These are phyloP conservation scores for Salminus brasiliensis DNA, from an alignment of 2,113 vertebrate species.

Conservation along the genomic window DNA sequence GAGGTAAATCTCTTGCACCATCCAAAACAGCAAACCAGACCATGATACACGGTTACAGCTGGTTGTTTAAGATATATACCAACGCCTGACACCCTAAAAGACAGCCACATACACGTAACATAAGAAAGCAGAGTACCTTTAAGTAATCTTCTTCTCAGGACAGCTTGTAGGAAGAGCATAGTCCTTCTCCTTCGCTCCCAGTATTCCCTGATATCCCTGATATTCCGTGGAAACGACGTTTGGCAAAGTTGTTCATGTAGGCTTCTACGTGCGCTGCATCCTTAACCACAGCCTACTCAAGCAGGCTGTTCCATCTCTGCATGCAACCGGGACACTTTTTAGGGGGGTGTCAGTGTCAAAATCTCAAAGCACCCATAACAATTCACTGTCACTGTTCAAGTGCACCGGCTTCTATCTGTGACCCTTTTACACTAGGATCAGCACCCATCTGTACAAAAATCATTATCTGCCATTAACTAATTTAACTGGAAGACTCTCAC, in stretches of 20 bases:
- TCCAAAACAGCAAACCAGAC: too few species aligned
- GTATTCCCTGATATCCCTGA: conserved; percentile 23
- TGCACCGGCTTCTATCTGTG: background rate
- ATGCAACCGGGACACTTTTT: conserved; percentile 24
- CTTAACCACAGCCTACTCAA: background rate
- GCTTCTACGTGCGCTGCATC: conserved; percentile 21
- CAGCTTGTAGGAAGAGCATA: conserved; percentile 80
- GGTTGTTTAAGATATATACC: too few species aligned
- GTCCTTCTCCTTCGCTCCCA: conserved; percentile 52
- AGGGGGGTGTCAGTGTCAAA: conserved; percentile 11
- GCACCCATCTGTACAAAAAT: background rate
- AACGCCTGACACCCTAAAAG: too few species aligned
- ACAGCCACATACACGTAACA: too few species aligned
- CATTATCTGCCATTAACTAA: conserved; percentile 27
- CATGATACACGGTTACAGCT: too few species aligned
- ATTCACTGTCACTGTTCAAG: background rate
- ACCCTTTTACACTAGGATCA: background rate
- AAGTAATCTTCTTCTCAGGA: conserved; percentile 73
- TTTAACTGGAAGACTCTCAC: conserved; percentile 32
- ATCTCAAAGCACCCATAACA: background rate
- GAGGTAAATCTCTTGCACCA: too few species aligned
- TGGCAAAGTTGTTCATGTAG: conserved; percentile 3
- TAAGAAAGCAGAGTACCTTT: conserved; percentile 68
- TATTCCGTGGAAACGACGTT: conserved; percentile 44
- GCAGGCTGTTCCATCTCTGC: background rate